Base-by-base conservation (phyloP, 2,797 vertebrate species). In the Takifugu rubripes region DNA sequence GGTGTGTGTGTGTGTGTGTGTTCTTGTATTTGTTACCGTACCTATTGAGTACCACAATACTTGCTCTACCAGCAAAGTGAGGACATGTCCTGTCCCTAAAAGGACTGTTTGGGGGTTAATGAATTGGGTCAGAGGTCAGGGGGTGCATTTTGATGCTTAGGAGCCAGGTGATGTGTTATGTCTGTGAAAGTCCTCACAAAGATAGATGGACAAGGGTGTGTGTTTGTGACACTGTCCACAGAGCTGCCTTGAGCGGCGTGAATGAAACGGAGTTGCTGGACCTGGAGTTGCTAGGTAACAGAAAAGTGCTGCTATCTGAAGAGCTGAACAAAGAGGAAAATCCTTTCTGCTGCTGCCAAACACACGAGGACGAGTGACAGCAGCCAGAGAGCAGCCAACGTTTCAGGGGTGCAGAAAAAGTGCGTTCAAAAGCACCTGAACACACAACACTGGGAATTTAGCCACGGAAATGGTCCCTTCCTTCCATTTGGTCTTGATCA, bases 241-340 rank as follows among this genome's bases (percentile, higher is more conserved):
- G 40, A 54, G 50, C 56, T 25, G 49, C 61, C 25, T 61, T 10
- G 69, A 44, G 67, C 72, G 49, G 36, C 56, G 54, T 47, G 60
- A 80, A 72, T 79, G 43, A 75, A 68, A 70, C 14, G 46, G 56
- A 74, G 71, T 57, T 52, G 60, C 74, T 55, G 81, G 77, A 61
- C 75, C 36, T 25, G 36, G 21, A 54, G 86, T 89, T 90, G 87
- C 87, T 88, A 87, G 86, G 89, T 64, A 88, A 89, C 87, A 85
- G 82, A 79, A 77, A 21, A 75, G 81, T 51, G 77, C 68, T 66
- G 77, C 78, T 56, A 27, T 77, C 59, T 16, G 49, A 73, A 55
- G 44, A 53, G 65, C 69, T 53, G 78, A 73, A 69, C 0, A 62
- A 54, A 66, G 60, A 79, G 77, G 83, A 82, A 74, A 86, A 82